These are phyloP conservation scores for Eucidaris tribuloides DNA, from an alignment of 35 echinoderm and acorn worm species.

Conservation along the genomic window DNA sequence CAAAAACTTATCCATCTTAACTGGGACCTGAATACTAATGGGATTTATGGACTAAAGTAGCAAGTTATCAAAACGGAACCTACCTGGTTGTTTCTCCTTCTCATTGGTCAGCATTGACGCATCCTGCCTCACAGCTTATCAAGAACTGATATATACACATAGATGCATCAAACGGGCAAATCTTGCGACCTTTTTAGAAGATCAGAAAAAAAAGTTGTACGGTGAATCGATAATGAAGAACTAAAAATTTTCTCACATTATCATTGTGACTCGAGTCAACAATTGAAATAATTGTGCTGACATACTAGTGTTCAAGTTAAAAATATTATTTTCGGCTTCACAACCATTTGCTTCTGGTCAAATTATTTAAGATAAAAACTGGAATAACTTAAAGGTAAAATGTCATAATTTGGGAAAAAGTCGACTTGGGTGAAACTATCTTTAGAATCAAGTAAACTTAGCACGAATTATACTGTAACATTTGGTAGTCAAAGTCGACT, in stretches of 20 bases:
- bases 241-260: neutral
- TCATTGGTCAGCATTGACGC: constrained; percentile 88
- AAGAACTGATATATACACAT: constrained; percentile 99
- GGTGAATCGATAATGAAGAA: neutral
- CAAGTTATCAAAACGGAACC: too few species aligned
- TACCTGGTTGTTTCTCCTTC: constrained; percentile 99
- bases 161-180: constrained; percentile 97
- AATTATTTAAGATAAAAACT: too few species aligned
- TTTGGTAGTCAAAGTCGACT: too few species aligned
- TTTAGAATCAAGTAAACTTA: too few species aligned
- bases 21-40: neutral
- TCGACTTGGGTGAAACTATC: too few species aligned
- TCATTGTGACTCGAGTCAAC: neutral
- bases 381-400: too few species aligned
- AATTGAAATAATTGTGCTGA: neutral
- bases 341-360: too few species aligned
- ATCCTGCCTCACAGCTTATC: constrained; percentile 91
- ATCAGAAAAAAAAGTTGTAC: neutral
- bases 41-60: too few species aligned
- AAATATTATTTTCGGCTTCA: too few species aligned
- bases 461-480: neutral
- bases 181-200: constrained; percentile 71
- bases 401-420: too few species aligned
- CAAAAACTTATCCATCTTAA: too few species aligned
- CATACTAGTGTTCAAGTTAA: too few species aligned